Base-by-base conservation (phyloP, 2,797 vertebrate genomes). In the Acanthornis magna region DNA sequence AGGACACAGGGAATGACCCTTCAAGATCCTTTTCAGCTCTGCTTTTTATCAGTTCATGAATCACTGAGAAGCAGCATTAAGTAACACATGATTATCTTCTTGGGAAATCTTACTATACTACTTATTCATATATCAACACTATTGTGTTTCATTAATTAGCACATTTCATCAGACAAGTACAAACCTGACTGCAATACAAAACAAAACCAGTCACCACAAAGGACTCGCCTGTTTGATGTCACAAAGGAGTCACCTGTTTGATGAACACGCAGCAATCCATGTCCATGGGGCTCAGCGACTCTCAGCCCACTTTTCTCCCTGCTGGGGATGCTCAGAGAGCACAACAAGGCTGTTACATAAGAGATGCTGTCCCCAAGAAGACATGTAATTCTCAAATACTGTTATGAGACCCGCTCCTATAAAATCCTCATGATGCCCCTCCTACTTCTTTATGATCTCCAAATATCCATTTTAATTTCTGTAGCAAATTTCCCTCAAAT, bases 341-440 rank as follows among this genome's bases (percentile, higher is more conserved):
- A 85, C 50, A 65, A 12, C 26, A 25, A 63, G 30, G 19, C 42
- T 83, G 26, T 45, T 36, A 42, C 57, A 13, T 25, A 61, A 83
- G 54, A 85, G 38, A 65, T 83, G 18, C 30, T 78, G 29, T n/a
- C 68, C 45, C 48, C 42, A 45, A 30, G 57, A 91, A 94, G 8
- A 6, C 38, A n/a, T 1, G 10, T 21, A 58, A 48, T 86, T 73
- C 62, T 75, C 36, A 88, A 61, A 65, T 34, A 43, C 20, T 67
- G 7, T 29, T 51, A 76, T 1, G 1, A 58, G 8, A 63, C 57
- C 7, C 1, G 0, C 18, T 58, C 66, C 73, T 78, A 7, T 42
- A 84, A 63, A 93, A 66, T 51, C 73, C 13, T 7, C 38, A 11
- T 45, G n/a, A 40, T 72, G 27, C 5, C 78, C 34, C 7, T 10